A percentile compares a stretch with the other conserved stretches of the same genome.
Conservation (phyloP, 1,140 invertebrate genomes). For the Papilio xuthus region DNA sequence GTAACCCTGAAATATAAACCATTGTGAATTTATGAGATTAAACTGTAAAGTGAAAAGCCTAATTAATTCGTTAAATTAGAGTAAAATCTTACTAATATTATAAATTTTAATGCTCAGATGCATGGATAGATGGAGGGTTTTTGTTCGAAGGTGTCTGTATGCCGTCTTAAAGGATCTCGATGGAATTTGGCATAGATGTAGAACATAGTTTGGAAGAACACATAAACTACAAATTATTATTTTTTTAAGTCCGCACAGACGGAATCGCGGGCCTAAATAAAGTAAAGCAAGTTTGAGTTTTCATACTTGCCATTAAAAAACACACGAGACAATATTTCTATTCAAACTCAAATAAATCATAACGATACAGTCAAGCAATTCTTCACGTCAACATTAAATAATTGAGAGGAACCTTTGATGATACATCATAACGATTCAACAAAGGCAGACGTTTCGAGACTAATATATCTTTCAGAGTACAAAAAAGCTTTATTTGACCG, state of each 20-base stretch:
- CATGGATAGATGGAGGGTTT: no score
- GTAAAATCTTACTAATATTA: no score
- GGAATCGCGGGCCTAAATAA: no score
- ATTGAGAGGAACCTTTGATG: constrained; percentile 1
- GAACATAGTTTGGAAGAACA: no score
- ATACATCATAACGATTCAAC: constrained; percentile 1
- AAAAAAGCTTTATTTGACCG: constrained; percentile 31
- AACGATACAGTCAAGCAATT: background rate
- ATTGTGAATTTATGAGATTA: background rate
- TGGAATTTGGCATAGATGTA: no score
- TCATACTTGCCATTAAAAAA: background rate
- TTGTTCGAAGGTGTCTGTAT: no score
- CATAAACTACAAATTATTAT: no score
- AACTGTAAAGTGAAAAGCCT: background rate
- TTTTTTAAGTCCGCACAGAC: no score
- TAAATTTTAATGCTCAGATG: no score
- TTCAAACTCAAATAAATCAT: background rate
- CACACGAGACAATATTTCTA: background rate
- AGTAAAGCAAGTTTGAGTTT: no score
- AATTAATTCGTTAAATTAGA: no score
- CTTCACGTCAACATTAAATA: constrained; percentile 3
- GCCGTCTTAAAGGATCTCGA: no score
- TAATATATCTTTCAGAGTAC: constrained; percentile 28
- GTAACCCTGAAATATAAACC: background rate
- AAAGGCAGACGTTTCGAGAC: constrained; percentile 19